Conservation (phyloP, 2,113 vertebrate genomes). For the Cephalopholis sonnerati region DNA sequence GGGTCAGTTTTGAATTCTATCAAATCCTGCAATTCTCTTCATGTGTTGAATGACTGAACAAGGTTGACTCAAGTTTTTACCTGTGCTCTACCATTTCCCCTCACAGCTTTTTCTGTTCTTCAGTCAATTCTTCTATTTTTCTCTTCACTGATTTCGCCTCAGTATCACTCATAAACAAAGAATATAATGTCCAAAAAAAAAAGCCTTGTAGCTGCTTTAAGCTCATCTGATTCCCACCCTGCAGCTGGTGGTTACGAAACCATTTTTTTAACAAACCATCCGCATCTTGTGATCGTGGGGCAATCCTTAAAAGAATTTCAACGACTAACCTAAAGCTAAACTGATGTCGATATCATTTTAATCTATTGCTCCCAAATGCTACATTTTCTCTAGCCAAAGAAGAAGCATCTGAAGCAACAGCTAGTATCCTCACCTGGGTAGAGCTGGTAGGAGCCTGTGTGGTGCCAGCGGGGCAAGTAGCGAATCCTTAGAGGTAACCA, state of each 20-base stretch:
- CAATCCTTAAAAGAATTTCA: not conserved
- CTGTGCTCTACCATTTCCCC: no score
- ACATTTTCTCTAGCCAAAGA: not conserved
- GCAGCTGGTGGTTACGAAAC: not conserved
- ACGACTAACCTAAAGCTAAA: not conserved
- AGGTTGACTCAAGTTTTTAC: no score
- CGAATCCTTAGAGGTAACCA: slow-evolving; percentile 92
- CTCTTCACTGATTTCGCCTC: no score
- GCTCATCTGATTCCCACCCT: not conserved
- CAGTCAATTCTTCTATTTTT: no score
- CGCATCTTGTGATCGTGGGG: not conserved
- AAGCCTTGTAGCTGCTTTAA: no score
- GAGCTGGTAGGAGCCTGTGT: slow-evolving; percentile 95
- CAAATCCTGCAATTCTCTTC: no score
- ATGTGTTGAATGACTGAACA: no score
- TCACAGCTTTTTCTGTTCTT: no score
- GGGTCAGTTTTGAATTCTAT: no score
- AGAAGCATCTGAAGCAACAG: slow-evolving; percentile 8
- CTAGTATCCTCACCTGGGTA: slow-evolving; percentile 90
- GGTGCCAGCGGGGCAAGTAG: slow-evolving; percentile 92
- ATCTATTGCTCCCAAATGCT: not conserved
- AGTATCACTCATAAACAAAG: no score
- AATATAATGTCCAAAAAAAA: no score
- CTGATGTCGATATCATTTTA: not conserved
- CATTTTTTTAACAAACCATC: slow-evolving; percentile 12